Evolutionary conservation across 1,140 invertebrate species (phyloP).

Genomic region (Eubasilissa regina): DNA sequence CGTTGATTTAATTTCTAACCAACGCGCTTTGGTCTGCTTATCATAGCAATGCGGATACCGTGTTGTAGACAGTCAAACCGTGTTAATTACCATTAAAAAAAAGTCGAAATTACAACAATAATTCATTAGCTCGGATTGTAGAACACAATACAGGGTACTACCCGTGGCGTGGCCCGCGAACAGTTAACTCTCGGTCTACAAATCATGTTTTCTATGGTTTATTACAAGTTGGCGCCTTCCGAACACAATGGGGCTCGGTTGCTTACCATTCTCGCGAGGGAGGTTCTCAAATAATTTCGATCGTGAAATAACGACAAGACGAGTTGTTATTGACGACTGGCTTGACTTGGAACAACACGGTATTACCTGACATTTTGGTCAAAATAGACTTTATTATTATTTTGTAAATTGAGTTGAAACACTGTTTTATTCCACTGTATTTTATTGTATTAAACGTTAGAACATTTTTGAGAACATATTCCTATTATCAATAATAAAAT

Average conservation of each 20-base stretch:
- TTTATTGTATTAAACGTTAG: no score
- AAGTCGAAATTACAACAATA: slow-evolving; percentile 24
- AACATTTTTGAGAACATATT: no score
- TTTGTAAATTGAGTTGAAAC: no score
- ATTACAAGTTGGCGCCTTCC: slow-evolving; percentile 31
- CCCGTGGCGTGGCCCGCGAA: background rate
- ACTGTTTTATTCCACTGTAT: no score
- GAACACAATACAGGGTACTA: background rate
- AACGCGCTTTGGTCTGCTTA: background rate
- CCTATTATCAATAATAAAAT: no score
- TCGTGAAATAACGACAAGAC: no score
- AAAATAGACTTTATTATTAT: no score
- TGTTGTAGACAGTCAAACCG: background rate
- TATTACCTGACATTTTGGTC: no score
- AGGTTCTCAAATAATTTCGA: background rate
- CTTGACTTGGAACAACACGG: no score
- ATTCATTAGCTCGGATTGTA: slow-evolving; percentile 26
- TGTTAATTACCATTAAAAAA: slow-evolving; percentile 30
- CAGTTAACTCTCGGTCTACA: background rate
- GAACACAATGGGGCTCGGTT: slow-evolving; percentile 28
- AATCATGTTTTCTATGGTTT: slow-evolving; percentile 14
- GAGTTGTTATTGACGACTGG: no score
- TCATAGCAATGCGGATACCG: slow-evolving; percentile 11
- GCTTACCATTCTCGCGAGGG: background rate
- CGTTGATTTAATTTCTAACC: background rate